These are phyloP conservation scores for Decapterus maruadsi DNA, from an alignment of 2,797 vertebrate species.

Conservation along the genomic window DNA sequence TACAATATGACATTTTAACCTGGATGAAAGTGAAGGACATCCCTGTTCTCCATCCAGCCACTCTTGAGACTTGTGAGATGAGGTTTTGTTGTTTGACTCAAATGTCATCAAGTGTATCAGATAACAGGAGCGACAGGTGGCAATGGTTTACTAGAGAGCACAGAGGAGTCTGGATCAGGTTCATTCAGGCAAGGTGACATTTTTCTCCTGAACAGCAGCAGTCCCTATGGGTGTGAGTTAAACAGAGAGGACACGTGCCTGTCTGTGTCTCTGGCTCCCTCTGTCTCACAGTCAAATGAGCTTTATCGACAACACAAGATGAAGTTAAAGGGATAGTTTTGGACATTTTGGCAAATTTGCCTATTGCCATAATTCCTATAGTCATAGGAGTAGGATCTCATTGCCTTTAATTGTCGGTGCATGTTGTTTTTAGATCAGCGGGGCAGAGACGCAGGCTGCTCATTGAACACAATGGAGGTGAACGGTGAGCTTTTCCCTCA, in stretches of 20 bases:
- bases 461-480: too few species aligned
- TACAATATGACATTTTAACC: not conserved
- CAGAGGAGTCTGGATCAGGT: not conserved
- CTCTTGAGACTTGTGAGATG: not conserved
- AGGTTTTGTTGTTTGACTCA: not conserved
- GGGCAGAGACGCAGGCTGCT: too few species aligned
- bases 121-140: conserved; percentile 28
- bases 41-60: not conserved
- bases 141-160: not conserved
- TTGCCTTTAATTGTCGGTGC: too few species aligned
- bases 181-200: not conserved
- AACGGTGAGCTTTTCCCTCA: too few species aligned
- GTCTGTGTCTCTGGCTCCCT: not conserved
- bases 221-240: not conserved
- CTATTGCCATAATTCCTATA: too few species aligned
- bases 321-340: not conserved
- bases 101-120: conserved; percentile 12
- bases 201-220: not conserved
- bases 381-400: too few species aligned
- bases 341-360: not conserved
- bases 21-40: not conserved
- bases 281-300: not conserved
- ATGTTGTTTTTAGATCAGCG: too few species aligned
- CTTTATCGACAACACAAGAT: not conserved
- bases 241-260: not conserved